Evolutionary conservation across 2,113 vertebrate species (phyloP).

Genomic region (Neolamprologus toae): DNA sequence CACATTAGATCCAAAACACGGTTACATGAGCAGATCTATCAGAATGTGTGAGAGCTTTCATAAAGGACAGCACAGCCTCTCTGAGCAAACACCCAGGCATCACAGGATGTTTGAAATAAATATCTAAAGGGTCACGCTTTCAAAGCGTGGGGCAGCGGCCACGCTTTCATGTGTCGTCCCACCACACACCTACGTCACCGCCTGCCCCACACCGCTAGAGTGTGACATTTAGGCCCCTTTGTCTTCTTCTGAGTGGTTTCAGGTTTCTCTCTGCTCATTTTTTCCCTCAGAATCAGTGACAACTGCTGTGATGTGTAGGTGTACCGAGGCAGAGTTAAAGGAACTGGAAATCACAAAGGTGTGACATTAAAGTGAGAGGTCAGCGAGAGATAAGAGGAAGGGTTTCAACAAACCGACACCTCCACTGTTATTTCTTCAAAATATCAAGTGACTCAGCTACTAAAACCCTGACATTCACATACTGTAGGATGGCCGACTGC

Average conservation of each 20-base stretch:
- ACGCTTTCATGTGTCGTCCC: constrained; percentile 37
- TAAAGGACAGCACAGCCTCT: background rate
- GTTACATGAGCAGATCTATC: background rate
- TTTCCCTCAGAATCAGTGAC: background rate
- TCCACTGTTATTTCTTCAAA: background rate
- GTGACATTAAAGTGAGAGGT: constrained; percentile 4
- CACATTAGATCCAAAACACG: background rate
- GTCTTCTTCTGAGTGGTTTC: background rate
- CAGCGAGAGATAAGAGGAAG: background rate
- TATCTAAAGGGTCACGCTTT: constrained; percentile 44
- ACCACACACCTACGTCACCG: background rate
- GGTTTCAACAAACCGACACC: background rate
- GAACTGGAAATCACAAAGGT: background rate
- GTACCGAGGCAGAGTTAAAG: background rate
- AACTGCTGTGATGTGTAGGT: background rate
- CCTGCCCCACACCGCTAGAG: background rate
- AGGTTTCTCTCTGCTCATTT: background rate
- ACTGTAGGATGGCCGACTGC: background rate
- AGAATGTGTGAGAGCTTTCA: background rate
- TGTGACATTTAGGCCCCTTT: constrained; percentile 46
- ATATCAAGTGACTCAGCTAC: background rate
- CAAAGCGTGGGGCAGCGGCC: constrained; percentile 4
- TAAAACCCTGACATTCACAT: background rate
- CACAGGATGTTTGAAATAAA: constrained; percentile 32
- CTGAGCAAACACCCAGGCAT: background rate